These are phyloP conservation scores for Noctua janthe DNA, from an alignment of 2,888 invertebrate genomes.

Conservation along the genomic window DNA sequence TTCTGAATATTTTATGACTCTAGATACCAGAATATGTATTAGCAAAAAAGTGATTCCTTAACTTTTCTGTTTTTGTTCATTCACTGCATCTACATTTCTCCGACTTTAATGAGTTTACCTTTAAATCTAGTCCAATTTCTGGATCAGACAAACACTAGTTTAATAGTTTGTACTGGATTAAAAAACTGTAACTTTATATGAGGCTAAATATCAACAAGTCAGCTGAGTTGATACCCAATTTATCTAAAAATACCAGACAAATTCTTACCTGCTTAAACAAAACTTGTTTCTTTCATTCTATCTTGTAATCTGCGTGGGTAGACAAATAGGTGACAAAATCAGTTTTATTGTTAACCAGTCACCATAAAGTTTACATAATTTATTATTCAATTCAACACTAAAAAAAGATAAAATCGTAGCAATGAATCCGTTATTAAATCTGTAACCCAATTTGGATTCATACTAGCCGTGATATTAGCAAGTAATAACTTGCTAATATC, in stretches of 20 bases:
- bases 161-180: no score
- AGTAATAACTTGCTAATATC: no score
- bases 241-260: background rate
- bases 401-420: constrained; percentile 6
- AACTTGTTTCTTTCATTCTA: constrained; percentile 19
- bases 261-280: background rate
- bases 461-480: constrained; percentile 8
- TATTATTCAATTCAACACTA: constrained; percentile 8
- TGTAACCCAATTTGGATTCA: constrained; percentile 34
- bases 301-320: constrained; percentile 28
- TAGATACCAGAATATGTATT: background rate
- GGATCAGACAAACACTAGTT: no score
- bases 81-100: background rate
- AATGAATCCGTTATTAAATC: constrained; percentile 25
- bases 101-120: no score
- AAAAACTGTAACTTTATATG: no score
- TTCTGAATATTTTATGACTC: background rate
- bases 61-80: background rate
- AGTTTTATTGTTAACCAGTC: constrained; percentile 17
- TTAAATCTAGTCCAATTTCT: background rate
- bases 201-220: background rate
- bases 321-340: constrained; percentile 43
- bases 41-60: background rate
- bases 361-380: constrained; percentile 12
- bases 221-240: background rate